Base-by-base conservation (phyloP, 2,797 vertebrate species). In the Coranthus polyacanthus region DNA sequence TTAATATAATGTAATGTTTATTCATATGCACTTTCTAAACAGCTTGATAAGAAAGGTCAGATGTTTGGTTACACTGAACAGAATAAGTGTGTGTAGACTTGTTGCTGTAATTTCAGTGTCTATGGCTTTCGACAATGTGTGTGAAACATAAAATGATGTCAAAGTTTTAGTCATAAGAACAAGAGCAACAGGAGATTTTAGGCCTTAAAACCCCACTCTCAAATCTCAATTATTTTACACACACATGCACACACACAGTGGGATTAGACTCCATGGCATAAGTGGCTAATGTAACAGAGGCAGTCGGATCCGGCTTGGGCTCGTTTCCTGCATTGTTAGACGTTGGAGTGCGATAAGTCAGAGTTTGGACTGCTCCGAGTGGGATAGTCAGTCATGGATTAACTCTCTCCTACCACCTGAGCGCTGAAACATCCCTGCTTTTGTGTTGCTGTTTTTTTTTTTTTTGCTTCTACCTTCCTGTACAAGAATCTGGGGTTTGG, bases 321-420 rank as follows among this genome's bases (percentile, higher is more conserved):
- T 79, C 39, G 64, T 78, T 80, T 78, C 76, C 70, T 72, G 73
- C 75, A 70, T 86, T 83, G 74, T 79, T 73, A 68, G 75, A 68
- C 49, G 4, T 45, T 79, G 41, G 70, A 79, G 71, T 46, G 68
- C 7, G 58, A 80, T 75, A 73, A 84, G 61, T 82, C 79, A 16
- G 82, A 58, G 49, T 61, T 60, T 60, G 73, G 70, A 55, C 54
- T 3, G n/a, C n/a, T n/a, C n/a, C n/a, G 43, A 82, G 66, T 68
- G 62, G 60, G 73, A 68, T 15, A 47, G 55, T 37, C 37, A 22
- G 44, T 17, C 6, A 1, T 18, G 43, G n/a, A 52, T 86, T 75
- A 82, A 82, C 79, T 72, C 68, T 75, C 55, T 76, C 66, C 59
- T 79, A 63, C 66, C 54, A 68, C 42, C 54, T 54, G 20, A 56